Conservation (phyloP, 2,888 invertebrate genomes). For the Lysandra bellargus region DNA sequence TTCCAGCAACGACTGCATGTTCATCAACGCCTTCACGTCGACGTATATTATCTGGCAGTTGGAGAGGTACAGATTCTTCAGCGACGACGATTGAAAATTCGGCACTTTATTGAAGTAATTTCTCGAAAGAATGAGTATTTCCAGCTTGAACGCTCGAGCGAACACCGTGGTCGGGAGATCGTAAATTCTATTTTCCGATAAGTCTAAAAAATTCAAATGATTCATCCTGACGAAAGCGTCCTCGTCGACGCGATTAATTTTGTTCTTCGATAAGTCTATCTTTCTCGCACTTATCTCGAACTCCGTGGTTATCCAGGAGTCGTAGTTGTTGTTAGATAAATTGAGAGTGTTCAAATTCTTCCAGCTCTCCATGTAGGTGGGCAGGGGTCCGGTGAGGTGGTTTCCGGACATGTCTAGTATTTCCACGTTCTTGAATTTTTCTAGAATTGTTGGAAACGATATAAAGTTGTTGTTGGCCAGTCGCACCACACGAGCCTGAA, state of each 20-base stretch:
- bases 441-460: constrained; percentile 76
- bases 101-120: constrained; percentile 83
- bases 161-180: constrained; percentile 80
- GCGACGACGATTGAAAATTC: constrained; percentile 77
- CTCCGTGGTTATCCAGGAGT: constrained; percentile 59
- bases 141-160: constrained; percentile 77
- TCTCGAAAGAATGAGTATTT: constrained; percentile 82
- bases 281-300: constrained; percentile 64
- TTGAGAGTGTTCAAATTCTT: constrained; percentile 75
- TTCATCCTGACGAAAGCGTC: constrained; percentile 81
- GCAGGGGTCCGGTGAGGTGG: constrained; percentile 68
- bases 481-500: constrained; percentile 83
- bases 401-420: constrained; percentile 75
- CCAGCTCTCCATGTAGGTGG: constrained; percentile 69
- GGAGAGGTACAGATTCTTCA: constrained; percentile 81
- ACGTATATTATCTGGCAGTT: constrained; percentile 83
- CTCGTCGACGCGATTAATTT: constrained; percentile 80
- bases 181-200: constrained; percentile 85
- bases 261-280: constrained; percentile 85
- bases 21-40: constrained; percentile 70
- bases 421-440: constrained; percentile 72
- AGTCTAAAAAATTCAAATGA: constrained; percentile 80
- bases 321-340: constrained; percentile 80
- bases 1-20: constrained; percentile 79
- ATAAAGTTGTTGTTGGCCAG: constrained; percentile 83